Base-by-base conservation (phyloP, 2,797 vertebrate species). In the Brotula barbata region DNA sequence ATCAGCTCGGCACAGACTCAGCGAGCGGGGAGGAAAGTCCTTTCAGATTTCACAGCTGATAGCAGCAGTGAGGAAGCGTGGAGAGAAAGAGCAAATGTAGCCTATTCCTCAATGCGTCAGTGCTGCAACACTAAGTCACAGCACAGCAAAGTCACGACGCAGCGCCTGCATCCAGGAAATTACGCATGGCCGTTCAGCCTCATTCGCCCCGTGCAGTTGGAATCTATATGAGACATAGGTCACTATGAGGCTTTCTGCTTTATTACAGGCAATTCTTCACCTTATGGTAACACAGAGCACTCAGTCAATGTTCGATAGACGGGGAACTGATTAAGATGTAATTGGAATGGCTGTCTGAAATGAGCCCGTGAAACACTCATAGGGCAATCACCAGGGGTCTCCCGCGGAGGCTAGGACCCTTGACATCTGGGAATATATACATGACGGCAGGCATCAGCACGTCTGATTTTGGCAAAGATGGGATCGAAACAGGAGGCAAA, bases 301-400 rank as follows among this genome's bases (percentile, higher is more conserved):
- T 78, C 62, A 53, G 73, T 74, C 81, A 80, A 20, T 57, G 82
- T 58, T 71, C 67, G 60, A 44, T 40, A 68, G 78, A 74, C 82
- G 71, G 75, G 68, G 62, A 46, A 71, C 57, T 65, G 82, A 90
- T 80, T 51, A 63, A 85, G 80, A 85, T 75, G 74, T 88, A 86
- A 89, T 84, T 82, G 84, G 65, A 77, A 77, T 79, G 63, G 78
- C 83, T 39, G 78, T 72, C 75, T 89, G 82, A 85, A 89, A 90
- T 85, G 89, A 89, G 85, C 65, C 85, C 76, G 82, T 64, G 68
- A 83, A 84, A 76, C 73, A 59, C 77, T 87, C 73, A 80, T 36
- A 66, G 77, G 68, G 67, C 64, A 85, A 85, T 86, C 75, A 82
- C 45, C 42, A 41, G 75, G 65, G 79, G 77, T 80, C 69, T 75